Conservation (phyloP, 53 echinoderm and acorn worm genomes). For the Henricia sp. region DNA sequence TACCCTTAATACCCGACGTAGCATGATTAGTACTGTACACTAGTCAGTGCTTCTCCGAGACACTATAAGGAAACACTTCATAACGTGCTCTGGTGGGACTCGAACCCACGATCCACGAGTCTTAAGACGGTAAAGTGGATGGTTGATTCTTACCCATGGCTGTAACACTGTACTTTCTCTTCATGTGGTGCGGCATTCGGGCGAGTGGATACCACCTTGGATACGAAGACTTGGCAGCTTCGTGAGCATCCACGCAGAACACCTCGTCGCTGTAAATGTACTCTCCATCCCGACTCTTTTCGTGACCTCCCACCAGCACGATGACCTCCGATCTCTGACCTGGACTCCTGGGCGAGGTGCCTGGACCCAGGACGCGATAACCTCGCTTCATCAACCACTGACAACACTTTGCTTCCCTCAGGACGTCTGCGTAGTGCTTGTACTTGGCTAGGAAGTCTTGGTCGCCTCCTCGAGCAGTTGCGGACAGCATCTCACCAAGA, state of each 20-base stretch:
- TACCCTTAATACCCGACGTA: too few species aligned
- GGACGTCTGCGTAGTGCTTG: constrained; percentile 35
- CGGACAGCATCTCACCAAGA: constrained; percentile 42
- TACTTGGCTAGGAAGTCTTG: constrained; percentile 35
- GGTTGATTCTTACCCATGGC: constrained; percentile 57
- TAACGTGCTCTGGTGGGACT: too few species aligned
- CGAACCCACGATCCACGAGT: too few species aligned
- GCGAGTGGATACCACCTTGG: constrained; percentile 68
- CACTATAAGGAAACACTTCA: too few species aligned
- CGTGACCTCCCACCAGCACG: constrained; percentile 74
- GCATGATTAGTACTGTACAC: too few species aligned
- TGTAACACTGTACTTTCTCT: constrained; percentile 74
- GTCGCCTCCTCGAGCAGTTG: too few species aligned
- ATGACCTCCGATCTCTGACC: constrained; percentile 65
- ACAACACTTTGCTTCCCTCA: constrained; percentile 79
- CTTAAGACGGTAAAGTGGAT: too few species aligned
- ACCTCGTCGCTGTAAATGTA: constrained; percentile 72
- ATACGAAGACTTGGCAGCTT: constrained; percentile 23
- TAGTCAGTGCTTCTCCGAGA: too few species aligned
- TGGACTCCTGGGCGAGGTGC: constrained; percentile 63
- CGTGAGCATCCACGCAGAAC: constrained; percentile 32
- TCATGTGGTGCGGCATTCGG: constrained; percentile 75
- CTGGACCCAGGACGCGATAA: constrained; percentile 69
- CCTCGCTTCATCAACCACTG: constrained; percentile 73
- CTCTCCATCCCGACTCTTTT: constrained; percentile 65